phyloP scores from a whole-genome alignment of 2,797 vertebrate species.

The Telmatherina bonti region DNA sequence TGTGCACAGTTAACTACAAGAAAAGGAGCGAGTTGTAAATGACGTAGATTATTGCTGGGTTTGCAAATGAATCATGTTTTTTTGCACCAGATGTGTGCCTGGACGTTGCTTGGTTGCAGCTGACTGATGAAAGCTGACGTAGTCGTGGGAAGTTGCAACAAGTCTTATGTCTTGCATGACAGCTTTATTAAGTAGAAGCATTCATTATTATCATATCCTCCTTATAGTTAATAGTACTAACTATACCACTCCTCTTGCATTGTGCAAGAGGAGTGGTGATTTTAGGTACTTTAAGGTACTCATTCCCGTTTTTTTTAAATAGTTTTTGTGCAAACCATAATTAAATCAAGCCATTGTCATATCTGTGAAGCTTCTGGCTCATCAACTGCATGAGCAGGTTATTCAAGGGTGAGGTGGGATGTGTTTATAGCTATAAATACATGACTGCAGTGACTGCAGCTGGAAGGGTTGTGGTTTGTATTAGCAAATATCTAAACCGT shows the following conservation, averaged over 20 bases:
- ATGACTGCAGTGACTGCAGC: conserved; percentile 7
- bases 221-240: conserved; percentile 17
- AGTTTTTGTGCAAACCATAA: too few relatives aligned
- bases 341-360: not conserved
- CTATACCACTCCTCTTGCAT: not conserved
- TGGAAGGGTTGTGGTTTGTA: too few relatives aligned
- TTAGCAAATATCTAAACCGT: too few relatives aligned
- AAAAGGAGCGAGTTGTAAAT: conserved; percentile 41
- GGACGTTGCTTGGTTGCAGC: conserved; percentile 28
- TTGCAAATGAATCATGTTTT: conserved; percentile 55
- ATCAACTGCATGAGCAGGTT: not conserved
- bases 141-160: conserved; percentile 20
- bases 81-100: conserved; percentile 36
- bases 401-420: not conserved
- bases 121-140: conserved; percentile 44
- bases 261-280: not conserved
- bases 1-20: conserved; percentile 3
- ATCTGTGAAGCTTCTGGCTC: not conserved
- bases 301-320: too few relatives aligned
- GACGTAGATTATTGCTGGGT: conserved; percentile 55
- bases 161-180: conserved; percentile 28
- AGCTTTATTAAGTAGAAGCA: conserved; percentile 15
- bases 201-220: conserved; percentile 41
- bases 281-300: too few relatives aligned
- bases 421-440: conserved; percentile 23